These are phyloP conservation scores for Geophilus truncorum DNA, from an alignment of 2,888 invertebrate genomes.

Conservation along the genomic window DNA sequence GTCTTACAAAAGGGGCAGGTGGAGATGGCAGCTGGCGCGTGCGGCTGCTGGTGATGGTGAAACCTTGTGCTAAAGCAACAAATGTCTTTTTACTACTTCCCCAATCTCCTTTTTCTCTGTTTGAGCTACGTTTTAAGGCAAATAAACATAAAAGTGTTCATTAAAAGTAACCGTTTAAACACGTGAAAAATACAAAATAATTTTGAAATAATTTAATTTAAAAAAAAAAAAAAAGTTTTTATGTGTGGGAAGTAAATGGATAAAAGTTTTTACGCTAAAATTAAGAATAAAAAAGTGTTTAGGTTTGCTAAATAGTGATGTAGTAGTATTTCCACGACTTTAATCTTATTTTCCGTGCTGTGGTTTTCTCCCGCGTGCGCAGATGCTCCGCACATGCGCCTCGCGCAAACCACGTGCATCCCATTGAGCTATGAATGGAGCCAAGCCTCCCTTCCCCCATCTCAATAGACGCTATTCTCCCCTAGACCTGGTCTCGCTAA, in stretches of 20 bases:
- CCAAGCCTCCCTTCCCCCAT: not conserved
- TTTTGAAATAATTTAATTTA: not conserved
- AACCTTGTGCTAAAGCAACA: slow-evolving; percentile 28
- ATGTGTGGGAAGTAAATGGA: no score
- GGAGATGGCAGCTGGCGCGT: slow-evolving; percentile 32
- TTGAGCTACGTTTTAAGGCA: not conserved
- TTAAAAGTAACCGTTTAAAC: not conserved
- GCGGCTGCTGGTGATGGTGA: slow-evolving; percentile 30
- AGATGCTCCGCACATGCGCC: slow-evolving; percentile 32
- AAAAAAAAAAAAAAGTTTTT: not conserved
- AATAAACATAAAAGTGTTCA: not conserved
- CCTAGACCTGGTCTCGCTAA: slow-evolving; percentile 28
- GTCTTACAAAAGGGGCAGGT: slow-evolving; percentile 33
- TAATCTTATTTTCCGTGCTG: not conserved
- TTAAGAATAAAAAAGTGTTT: no score
- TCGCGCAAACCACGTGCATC: slow-evolving; percentile 28
- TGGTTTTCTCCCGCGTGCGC: slow-evolving; percentile 29
- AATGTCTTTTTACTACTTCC: slow-evolving; percentile 18
- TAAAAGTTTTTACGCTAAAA: no score
- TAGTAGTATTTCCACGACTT: not conserved
- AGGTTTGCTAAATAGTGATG: no score
- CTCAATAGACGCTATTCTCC: slow-evolving; percentile 33
- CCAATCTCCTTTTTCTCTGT: not conserved
- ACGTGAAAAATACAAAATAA: not conserved
- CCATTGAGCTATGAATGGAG: slow-evolving; percentile 30